Evolutionary conservation across 2,888 invertebrate genomes (phyloP), one percentile per base, ranked within the genome.

Genomic region (Apodemia duryi): DNA sequence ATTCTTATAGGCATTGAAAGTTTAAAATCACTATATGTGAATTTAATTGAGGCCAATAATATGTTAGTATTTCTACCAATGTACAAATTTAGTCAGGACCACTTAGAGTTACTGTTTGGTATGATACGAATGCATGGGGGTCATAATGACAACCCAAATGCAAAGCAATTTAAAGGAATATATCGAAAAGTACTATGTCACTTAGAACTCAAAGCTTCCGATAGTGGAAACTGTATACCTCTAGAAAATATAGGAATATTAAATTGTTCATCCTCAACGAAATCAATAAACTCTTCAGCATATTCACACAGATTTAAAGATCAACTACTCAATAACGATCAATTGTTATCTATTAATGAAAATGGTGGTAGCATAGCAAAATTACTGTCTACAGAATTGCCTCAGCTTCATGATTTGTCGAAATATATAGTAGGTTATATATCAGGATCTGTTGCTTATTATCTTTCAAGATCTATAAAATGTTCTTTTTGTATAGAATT

Each of bases 401-500:
- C 38, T 38, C 38, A 38, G 6, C 38, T 38, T 38, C 38, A 21
- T 29, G 21, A 63, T 41, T 35, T 35, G 41, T 52, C 52, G 7
- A 41, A 21, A 41, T 28, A 63, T 61, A 38, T 61, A 10, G 61
- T 41, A 21, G 41, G 41, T 54, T 41, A 38, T 35, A 41, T 63
- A 63, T 21, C 43, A 11, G 46, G 62, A 7, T 29, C 28, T 29
- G 46, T 62, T 38, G 62, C 29, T 62, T 38, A 62, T 46, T 43
- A 62, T 29, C 43, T 62, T n/a, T 9, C 28, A 62, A 46, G 38
- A 29, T 11, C 13, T 11, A 62, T 62, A 62, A 62, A 62, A 62
- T 62, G 62, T 62, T 9, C 38, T 11, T 62, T 62, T 13, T 62
- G 62, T 62, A n/a, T 63, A 38, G 63, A 63, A 38, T 21, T 43